Evolutionary conservation across 2,888 invertebrate genomes (phyloP).

Genomic region (Gerris lacustris): DNA sequence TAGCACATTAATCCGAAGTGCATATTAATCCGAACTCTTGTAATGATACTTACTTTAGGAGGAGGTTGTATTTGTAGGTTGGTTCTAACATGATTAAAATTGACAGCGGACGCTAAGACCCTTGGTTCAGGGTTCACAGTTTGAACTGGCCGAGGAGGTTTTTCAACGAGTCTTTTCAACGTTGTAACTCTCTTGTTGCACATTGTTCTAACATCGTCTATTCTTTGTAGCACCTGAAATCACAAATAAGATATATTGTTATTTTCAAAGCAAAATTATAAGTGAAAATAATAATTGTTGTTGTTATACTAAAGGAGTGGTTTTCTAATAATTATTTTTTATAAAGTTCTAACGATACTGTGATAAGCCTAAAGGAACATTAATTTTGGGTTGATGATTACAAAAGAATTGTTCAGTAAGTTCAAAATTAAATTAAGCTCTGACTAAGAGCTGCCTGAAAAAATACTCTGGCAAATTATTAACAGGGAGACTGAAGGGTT

Average conservation of each 20-base stretch:
- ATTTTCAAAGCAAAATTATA: background rate
- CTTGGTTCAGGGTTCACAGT: slow-evolving; percentile 64
- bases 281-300: background rate
- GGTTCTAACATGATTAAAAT: slow-evolving; percentile 29
- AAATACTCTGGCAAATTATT: too few species aligned
- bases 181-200: slow-evolving; percentile 69
- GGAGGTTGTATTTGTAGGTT: background rate
- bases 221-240: slow-evolving; percentile 73
- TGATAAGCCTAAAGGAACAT: too few species aligned
- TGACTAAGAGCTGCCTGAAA: too few species aligned
- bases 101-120: slow-evolving; percentile 42
- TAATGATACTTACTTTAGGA: background rate
- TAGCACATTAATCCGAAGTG: too few species aligned
- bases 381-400: too few species aligned
- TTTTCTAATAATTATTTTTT: too few species aligned
- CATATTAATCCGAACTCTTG: too few species aligned
- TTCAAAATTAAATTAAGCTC: too few species aligned
- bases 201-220: slow-evolving; percentile 88
- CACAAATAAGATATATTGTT: background rate
- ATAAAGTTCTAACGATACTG: too few species aligned
- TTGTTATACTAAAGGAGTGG: too few species aligned
- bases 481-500: too few species aligned
- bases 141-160: slow-evolving; percentile 64
- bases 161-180: slow-evolving; percentile 56
- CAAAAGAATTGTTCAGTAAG: too few species aligned